These are phyloP conservation scores for Oncorhynchus keta DNA, from an alignment of 2,113 vertebrate species.

Conservation along the genomic window DNA sequence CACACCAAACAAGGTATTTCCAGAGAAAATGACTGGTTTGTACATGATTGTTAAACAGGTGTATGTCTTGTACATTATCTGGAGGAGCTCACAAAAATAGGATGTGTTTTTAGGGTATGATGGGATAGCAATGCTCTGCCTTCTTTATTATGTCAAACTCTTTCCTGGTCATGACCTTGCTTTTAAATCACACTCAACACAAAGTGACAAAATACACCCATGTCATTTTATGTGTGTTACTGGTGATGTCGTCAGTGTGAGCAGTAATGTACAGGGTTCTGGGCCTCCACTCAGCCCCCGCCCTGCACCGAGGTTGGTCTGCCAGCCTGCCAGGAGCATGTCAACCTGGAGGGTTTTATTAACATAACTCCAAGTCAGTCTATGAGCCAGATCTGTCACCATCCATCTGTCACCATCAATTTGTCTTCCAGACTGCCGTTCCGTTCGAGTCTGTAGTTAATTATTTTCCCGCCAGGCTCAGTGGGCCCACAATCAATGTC, in stretches of 20 bases:
- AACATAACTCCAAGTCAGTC: slow-evolving; percentile 29
- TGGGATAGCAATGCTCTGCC: not conserved
- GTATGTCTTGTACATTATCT: not conserved
- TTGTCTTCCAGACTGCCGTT: slow-evolving; percentile 35
- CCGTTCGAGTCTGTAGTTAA: not conserved
- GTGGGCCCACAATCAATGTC: slow-evolving; percentile 18
- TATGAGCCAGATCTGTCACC: slow-evolving; percentile 42
- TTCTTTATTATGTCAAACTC: not conserved
- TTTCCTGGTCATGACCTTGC: not conserved
- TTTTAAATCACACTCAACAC: not conserved
- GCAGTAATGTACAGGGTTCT: not conserved
- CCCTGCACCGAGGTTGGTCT: not conserved
- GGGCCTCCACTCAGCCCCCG: not conserved
- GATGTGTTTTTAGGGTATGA: not conserved
- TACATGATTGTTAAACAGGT: not conserved
- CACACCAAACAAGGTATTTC: not conserved
- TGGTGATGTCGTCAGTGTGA: slow-evolving; percentile 20
- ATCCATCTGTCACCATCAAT: slow-evolving; percentile 47
- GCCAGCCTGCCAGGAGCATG: slow-evolving; percentile 32
- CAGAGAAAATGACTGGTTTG: not conserved
- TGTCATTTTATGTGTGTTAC: slow-evolving; percentile 38
- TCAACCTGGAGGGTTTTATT: slow-evolving; percentile 30
- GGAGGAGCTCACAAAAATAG: not conserved
- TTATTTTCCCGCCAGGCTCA: not conserved
- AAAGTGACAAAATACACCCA: too few species aligned